Base-by-base conservation (phyloP, 2,113 vertebrate species). In the Noctilio leporinus region DNA sequence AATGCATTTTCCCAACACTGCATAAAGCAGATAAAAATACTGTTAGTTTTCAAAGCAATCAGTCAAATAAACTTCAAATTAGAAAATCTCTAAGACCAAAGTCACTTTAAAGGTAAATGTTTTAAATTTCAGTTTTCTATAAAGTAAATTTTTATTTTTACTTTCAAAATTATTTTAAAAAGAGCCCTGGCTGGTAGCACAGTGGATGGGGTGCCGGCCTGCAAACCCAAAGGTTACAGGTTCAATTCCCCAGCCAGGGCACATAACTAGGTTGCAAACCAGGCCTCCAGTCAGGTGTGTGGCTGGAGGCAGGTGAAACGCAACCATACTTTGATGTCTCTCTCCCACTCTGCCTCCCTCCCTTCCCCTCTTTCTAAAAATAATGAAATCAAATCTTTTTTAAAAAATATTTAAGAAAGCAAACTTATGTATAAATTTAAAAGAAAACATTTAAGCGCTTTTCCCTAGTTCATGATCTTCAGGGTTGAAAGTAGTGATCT, bases 141-240 rank as follows among this genome's bases (percentile, higher is more conserved):
- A 72, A 77, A 1, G 20, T 4, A 82, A 91, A 78, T 43, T 3
- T 2, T 64, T 65, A 89, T 78, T 82, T 87, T 84, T n/a, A 62
- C 77, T 86, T 75, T 85, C 22, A 80, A 93, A 93, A 91, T 93
- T 43, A 81, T 76, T 88, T 78, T n/a, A n/a, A n/a, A n/a, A n/a
- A n/a, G n/a, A n/a, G n/a, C n/a, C n/a, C n/a, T n/a, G n/a, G n/a
- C n/a, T n/a, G n/a, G n/a, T n/a, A n/a, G n/a, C n/a, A n/a, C n/a
- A n/a, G n/a, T n/a, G n/a, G n/a, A n/a, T n/a, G n/a, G n/a, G n/a
- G n/a, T n/a, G n/a, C n/a, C n/a, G n/a, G n/a, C n/a, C n/a, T n/a
- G n/a, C n/a, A n/a, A n/a, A n/a, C n/a, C n/a, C n/a, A n/a, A n/a
- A n/a, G n/a, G n/a, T n/a, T n/a, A n/a, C n/a, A n/a, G n/a, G n/a